Percentiles rank a stretch among this genome's conserved stretches.
These are phyloP conservation scores for Hybognathus amarus DNA, from an alignment of 2,797 vertebrate genomes.

Conservation along the genomic window DNA sequence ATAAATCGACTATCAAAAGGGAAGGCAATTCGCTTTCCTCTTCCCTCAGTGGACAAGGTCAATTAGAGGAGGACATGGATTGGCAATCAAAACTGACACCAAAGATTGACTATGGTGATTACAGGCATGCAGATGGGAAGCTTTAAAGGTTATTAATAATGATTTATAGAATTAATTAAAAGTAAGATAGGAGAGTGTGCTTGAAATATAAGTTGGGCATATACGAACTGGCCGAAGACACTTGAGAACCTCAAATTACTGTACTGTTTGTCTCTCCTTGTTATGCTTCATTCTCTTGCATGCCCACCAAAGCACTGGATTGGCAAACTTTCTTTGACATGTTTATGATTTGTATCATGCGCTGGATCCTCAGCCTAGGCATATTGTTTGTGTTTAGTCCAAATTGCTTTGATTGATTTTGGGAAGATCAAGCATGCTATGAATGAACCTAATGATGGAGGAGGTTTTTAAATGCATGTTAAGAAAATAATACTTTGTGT, in stretches of 20 bases:
- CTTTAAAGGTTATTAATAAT: conserved; percentile 86
- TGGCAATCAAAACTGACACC: conserved; percentile 84
- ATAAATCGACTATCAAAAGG: conserved; percentile 71
- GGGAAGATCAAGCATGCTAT: neutral
- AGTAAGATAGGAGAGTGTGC: conserved; percentile 74
- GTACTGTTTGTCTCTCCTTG: neutral
- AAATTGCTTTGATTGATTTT: conserved; percentile 27
- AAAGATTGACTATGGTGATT: conserved; percentile 84
- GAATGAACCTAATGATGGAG: neutral
- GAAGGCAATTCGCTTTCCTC: conserved; percentile 76
- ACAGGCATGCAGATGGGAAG: conserved; percentile 79
- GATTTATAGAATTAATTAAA: conserved; percentile 86
- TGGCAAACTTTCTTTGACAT: conserved; percentile 21
- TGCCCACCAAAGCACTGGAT: neutral
- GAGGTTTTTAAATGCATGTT: neutral
- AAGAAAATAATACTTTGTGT: neutral
- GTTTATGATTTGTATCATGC: conserved; percentile 22
- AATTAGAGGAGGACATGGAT: conserved; percentile 82
- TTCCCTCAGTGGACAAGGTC: conserved; percentile 81
- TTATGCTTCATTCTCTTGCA: neutral
- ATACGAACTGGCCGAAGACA: conserved; percentile 68
- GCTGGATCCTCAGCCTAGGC: neutral
- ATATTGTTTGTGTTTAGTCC: neutral
- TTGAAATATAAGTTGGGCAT: conserved; percentile 76
- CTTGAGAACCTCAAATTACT: conserved; percentile 53